Evolutionary conservation across 2,113 vertebrate species (phyloP).

Genomic region (Hyperoodon ampullatus): DNA sequence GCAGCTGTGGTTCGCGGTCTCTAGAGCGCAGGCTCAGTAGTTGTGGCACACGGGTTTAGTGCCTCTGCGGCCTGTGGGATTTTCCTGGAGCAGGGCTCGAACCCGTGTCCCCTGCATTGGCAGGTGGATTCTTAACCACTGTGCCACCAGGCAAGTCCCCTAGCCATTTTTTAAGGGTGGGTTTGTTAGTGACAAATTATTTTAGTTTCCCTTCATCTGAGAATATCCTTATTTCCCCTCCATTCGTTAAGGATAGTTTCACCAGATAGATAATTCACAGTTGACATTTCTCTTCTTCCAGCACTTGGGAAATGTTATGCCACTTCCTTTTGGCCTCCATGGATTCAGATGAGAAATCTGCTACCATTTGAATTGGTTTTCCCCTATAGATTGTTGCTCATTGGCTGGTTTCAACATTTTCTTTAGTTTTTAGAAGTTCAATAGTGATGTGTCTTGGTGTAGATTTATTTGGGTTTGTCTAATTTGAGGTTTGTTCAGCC

Average conservation of each 20-base stretch:
- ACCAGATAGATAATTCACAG: neutral
- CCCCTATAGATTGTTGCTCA: neutral
- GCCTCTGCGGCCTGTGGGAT: too few relatives aligned
- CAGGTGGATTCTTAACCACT: too few relatives aligned
- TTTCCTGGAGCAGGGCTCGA: too few relatives aligned
- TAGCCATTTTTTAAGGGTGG: neutral
- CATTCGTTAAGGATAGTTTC: conserved; percentile 35
- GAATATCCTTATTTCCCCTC: conserved; percentile 45
- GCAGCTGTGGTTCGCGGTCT: too few relatives aligned
- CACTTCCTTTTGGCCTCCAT: neutral
- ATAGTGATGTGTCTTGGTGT: neutral
- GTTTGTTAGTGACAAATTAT: conserved; percentile 11
- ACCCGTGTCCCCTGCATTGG: too few relatives aligned
- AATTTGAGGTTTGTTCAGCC: conserved; percentile 12
- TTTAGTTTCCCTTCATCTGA: conserved; percentile 10
- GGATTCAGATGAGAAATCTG: conserved; percentile 28
- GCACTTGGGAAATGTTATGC: neutral
- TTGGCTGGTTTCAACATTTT: conserved; percentile 6
- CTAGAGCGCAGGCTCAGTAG: too few relatives aligned
- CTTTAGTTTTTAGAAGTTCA: conserved; percentile 48
- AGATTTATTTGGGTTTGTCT: conserved; percentile 45
- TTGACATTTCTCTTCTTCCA: conserved; percentile 17
- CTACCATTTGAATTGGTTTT: conserved; percentile 12
- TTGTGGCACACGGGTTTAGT: too few relatives aligned
- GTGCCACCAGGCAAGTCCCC: too few relatives aligned